Evolutionary conservation across 2,888 invertebrate species (phyloP), one percentile per base, ranked within the genome.

Genomic region (Callyntrura sp.): DNA sequence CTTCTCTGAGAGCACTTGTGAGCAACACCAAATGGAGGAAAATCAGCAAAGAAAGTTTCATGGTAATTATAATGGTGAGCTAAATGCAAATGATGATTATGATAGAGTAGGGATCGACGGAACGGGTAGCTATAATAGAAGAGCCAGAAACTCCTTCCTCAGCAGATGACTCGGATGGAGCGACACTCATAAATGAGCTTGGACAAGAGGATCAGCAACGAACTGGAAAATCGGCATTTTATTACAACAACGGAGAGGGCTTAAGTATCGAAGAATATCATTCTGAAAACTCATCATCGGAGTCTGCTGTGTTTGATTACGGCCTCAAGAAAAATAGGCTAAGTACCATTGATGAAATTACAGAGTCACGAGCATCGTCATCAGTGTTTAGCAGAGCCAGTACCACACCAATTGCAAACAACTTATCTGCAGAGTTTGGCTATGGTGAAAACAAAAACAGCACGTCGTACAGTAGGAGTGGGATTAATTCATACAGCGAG

Each of bases 331-430:
- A 91, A 88, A 91, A 91, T 65, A 91, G 92, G 57, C 85, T 93
- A 85, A 93, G 92, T 76, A 93, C 93, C 28, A 93, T 93, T 82
- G 93, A 93, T 28, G 93, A 93, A 90, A 57, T 93, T 73, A 92
- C 91, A 48, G 93, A 93, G 85, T 91, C 85, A 76, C 82, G 90
- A 90, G 90, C 90, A 0, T 90, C 90, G 57, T 90, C 90, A 45
- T 90, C 90, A 45, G 9, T 90, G 62, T 82, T 86, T 57, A 90
- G 82, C 57, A 65, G 62, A 9, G 43, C 17, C 25, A 73, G 73
- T 68, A 68, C 28, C 12, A 48, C 85, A 20, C 60, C 85, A 17
- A 85, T 76, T 2, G 43, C 20, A 8, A 86, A 55, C 65, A 90
- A 90, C 81, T 73, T 90, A 20, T 84, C 91, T 43, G 60, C 79